These are phyloP conservation scores for Apistogramma diplotaenia DNA, from an alignment of 2,113 vertebrate species.

Conservation along the genomic window DNA sequence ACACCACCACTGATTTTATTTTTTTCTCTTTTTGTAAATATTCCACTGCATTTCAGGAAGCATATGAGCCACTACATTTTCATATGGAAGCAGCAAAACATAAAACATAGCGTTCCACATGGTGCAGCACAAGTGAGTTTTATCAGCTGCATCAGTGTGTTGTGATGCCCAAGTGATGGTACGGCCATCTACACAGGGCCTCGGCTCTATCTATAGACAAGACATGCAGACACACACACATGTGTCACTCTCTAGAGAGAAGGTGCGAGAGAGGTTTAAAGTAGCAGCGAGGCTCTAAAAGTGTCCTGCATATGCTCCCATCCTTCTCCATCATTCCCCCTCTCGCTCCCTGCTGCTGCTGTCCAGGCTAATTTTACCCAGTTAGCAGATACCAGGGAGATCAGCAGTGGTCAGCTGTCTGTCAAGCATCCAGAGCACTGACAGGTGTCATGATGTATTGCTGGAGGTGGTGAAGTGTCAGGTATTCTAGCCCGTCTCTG, in stretches of 20 bases:
- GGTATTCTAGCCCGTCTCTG: constrained; percentile 34
- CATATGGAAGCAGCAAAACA: background rate
- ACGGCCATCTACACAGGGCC: constrained; percentile 21
- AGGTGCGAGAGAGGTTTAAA: constrained; percentile 48
- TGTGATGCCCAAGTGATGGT: background rate
- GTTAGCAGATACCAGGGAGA: constrained; percentile 61
- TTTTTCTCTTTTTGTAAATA: background rate
- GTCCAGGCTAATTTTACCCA: constrained; percentile 52
- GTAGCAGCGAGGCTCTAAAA: constrained; percentile 57
- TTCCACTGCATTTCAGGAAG: background rate
- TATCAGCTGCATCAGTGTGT: constrained; percentile 10
- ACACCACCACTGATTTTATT: background rate
- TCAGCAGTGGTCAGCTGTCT: constrained; percentile 65
- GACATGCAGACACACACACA: constrained; percentile 24
- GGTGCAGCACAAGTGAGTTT: constrained; percentile 25
- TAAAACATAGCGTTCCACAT: background rate
- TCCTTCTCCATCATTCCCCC: constrained; percentile 17
- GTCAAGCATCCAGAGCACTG: constrained; percentile 43
- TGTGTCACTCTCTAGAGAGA: constrained; percentile 31
- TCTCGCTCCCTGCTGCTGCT: background rate
- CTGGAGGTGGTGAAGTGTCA: constrained; percentile 51
- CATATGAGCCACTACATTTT: background rate
- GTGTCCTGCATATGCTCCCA: constrained; percentile 44
- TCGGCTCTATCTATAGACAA: constrained; percentile 57
- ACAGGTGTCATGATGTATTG: constrained; percentile 22